These are phyloP conservation scores for Atethmia centrago DNA, from an alignment of 2,888 invertebrate species.

Conservation along the genomic window DNA sequence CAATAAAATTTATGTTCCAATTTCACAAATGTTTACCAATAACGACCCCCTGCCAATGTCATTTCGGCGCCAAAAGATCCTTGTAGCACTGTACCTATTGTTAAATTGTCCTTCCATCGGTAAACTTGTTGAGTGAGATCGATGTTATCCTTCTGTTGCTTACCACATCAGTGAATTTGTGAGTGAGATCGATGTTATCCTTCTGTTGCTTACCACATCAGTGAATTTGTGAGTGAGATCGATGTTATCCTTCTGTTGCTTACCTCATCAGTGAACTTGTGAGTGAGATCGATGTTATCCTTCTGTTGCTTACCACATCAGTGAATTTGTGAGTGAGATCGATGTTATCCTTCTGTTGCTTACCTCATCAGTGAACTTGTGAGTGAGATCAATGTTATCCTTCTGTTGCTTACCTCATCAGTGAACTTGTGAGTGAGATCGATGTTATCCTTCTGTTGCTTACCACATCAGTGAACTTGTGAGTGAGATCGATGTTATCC, in stretches of 20 bases:
- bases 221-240: slow-evolving; percentile 92
- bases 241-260: slow-evolving; percentile 90
- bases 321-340: slow-evolving; percentile 92
- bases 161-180: slow-evolving; percentile 91
- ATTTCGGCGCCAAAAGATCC: background rate
- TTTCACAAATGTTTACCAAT: background rate
- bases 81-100: background rate
- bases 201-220: slow-evolving; percentile 89
- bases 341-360: slow-evolving; percentile 90
- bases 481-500: slow-evolving; percentile 90
- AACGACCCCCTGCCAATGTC: background rate
- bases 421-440: slow-evolving; percentile 92
- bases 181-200: slow-evolving; percentile 90
- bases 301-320: slow-evolving; percentile 89
- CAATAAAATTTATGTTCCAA: background rate
- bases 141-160: slow-evolving; percentile 90
- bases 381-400: slow-evolving; percentile 90
- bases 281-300: slow-evolving; percentile 90
- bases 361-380: slow-evolving; percentile 91
- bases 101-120: slow-evolving; percentile 70
- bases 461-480: slow-evolving; percentile 91
- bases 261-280: slow-evolving; percentile 91
- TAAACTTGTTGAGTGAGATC: slow-evolving; percentile 92
- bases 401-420: slow-evolving; percentile 89
- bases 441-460: slow-evolving; percentile 90